Evolutionary conservation across 1,140 invertebrate species (phyloP), one percentile per base, ranked within the genome.

Genomic region (Batillaria attramentaria): DNA sequence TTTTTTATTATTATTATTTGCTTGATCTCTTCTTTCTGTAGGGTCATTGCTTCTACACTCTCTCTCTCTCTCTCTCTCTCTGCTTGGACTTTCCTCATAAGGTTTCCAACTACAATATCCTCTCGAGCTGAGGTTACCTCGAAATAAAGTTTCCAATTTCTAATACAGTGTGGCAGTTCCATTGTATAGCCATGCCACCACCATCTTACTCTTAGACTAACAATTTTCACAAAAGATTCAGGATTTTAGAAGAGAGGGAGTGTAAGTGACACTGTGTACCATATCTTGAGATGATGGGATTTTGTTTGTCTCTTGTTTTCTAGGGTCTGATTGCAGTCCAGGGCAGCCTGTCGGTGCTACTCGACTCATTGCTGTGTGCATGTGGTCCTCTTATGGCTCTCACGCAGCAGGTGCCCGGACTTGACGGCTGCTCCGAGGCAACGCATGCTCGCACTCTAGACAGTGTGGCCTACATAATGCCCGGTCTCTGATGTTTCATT

Each of bases 391-490:
- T 99, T 39, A 92, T 98, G 77, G 97, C 96, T 88, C 93, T 99
- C 39, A 96, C 96, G 0, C 94, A 95, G 79, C 95, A 96, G 87
- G 92, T 98, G 20, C 95, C 96, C 4, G 94, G 95, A 84, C 91
- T 93, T 39, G 93, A 95, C 84, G 95, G 94, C 60, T 95, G 94
- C 82, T 93, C 94, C 50, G 92, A 93, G 73, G 93, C 94, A 74
- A 93, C 94, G 33, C 91, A 97, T 39, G 93, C 93, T 5, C 93
- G 94, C 81, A 96, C 96, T 39, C 92, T 99, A 41, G 97, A 99
- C 90, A 98, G 98, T 90, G 96, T 98, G 80, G 97, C 97, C 0
- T 99, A 98, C 88, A 96, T 98, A 81, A 99, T 98, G 97, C 97
- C 97, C 31, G 97, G 97, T 81, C 92, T 98, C 39, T 98, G 94